Conservation (phyloP, 2,797 vertebrate genomes). For the Margarornis squamiger region DNA sequence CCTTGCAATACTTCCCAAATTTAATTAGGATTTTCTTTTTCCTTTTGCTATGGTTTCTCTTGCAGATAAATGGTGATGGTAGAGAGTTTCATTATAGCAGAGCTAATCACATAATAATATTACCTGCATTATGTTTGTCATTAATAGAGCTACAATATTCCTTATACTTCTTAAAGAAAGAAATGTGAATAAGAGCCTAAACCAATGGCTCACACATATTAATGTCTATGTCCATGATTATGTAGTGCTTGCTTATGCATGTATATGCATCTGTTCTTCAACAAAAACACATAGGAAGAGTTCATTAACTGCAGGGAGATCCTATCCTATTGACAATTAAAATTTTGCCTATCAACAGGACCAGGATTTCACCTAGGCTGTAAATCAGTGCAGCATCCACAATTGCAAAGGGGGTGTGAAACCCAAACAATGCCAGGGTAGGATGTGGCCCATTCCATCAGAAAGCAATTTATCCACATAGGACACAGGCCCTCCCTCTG, state of each 20-base stretch:
- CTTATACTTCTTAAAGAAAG: neutral
- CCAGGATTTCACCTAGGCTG: neutral
- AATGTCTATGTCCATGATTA: neutral
- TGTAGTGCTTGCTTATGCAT: neutral
- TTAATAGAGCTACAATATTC: neutral
- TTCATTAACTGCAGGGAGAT: neutral
- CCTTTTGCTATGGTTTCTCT: conserved; percentile 4
- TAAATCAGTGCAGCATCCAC: neutral
- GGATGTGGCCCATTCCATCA: neutral
- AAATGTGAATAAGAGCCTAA: neutral
- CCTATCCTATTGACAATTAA: neutral
- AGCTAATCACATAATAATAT: neutral
- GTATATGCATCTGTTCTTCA: neutral
- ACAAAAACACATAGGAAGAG: neutral
- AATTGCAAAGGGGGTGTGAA: neutral
- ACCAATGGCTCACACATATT: neutral
- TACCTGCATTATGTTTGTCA: neutral
- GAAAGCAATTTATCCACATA: neutral
- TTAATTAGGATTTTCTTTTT: conserved; percentile 9
- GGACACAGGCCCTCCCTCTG: neutral
- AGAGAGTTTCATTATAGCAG: neutral
- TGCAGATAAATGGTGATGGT: neutral
- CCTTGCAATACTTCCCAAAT: neutral
- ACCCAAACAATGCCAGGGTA: neutral
- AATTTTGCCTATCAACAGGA: neutral